Evolutionary conservation across 2,888 invertebrate genomes (phyloP), one percentile per base, ranked within the genome.

Genomic region (Eristalinus aeneus): DNA sequence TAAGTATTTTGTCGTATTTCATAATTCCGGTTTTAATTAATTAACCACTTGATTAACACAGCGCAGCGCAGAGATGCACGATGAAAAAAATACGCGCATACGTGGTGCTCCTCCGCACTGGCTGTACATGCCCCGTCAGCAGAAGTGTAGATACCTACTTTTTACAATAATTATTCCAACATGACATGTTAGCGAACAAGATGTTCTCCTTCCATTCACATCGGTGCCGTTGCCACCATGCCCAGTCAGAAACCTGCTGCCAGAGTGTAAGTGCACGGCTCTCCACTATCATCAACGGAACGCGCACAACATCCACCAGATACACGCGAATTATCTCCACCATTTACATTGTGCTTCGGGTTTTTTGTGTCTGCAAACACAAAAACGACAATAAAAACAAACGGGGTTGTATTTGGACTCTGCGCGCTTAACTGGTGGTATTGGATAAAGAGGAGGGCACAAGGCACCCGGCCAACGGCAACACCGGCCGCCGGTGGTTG

Each of bases 281-380:
- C 77, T 77, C 82, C 82, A 82, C 82, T 86, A 65, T 86, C 74
- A 83, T 83, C 86, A 86, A 86, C 68, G 56, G 65, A 81, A 12
- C 73, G 78, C 56, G 64, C 76, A 76, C 68, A 80, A 80, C 85
- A 85, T 85, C 75, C 85, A 85, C 76, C 69, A 82, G 86, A 86
- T 86, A 86, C 82, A 86, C 58, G 86, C 77, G 86, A 86, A 86
- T 86, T 86, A 86, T 86, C 86, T 86, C 75, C 82, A 82, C 82
- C 76, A 78, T 78, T 86, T 82, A 68, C 73, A 39, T 73, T 76
- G 53, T 69, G 46, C 69, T 68, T 27, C 53, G 11, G 23, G 10
- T 22, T 56, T 22, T 22, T 76, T 72, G 76, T 75, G 73, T 85
- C 58, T 73, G 16, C 16, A 31, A 36, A 46, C 22, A 54, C 27